phyloP scores from a whole-genome alignment of 2,797 vertebrate genomes.

The Esox masquinongy region DNA sequence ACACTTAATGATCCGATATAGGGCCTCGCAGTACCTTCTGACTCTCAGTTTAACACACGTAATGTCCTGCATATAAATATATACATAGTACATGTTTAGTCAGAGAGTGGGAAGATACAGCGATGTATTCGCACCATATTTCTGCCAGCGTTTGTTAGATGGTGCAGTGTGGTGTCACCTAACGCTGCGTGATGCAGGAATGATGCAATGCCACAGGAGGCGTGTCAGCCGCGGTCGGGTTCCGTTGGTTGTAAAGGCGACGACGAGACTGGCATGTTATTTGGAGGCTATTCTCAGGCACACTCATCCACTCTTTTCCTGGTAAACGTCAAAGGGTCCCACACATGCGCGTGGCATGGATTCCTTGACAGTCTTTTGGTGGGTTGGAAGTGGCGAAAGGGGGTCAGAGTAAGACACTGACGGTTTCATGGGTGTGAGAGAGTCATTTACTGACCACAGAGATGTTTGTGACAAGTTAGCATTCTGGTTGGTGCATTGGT shows the following conservation, averaged over 20 bases:
- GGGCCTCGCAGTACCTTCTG: slow-evolving; percentile 11
- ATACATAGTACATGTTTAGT: background rate
- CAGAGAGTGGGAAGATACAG: too few species aligned
- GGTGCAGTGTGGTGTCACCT: slow-evolving; percentile 53
- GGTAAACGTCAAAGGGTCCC: slow-evolving; percentile 55
- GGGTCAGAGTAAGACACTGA: background rate
- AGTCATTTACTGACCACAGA: background rate
- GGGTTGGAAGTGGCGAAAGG: background rate
- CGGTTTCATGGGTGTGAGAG: background rate
- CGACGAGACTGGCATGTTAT: slow-evolving; percentile 60
- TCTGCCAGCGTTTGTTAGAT: background rate
- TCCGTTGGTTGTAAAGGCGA: slow-evolving; percentile 55
- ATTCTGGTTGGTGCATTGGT: background rate
- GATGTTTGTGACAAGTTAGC: background rate
- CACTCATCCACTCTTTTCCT: slow-evolving; percentile 26
- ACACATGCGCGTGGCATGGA: slow-evolving; percentile 42
- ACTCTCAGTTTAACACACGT: slow-evolving; percentile 19
- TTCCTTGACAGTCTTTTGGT: background rate
- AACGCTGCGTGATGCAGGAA: slow-evolving; percentile 59
- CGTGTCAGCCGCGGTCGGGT: slow-evolving; percentile 37
- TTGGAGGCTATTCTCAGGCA: slow-evolving; percentile 55
- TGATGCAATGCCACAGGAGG: slow-evolving; percentile 25
- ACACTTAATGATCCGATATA: slow-evolving; percentile 2
- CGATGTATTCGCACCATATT: background rate
- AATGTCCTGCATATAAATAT: background rate